Evolutionary conservation across 2,797 vertebrate species (phyloP), one percentile per base, ranked within the genome.

Genomic region (Rhinichthys osculus): DNA sequence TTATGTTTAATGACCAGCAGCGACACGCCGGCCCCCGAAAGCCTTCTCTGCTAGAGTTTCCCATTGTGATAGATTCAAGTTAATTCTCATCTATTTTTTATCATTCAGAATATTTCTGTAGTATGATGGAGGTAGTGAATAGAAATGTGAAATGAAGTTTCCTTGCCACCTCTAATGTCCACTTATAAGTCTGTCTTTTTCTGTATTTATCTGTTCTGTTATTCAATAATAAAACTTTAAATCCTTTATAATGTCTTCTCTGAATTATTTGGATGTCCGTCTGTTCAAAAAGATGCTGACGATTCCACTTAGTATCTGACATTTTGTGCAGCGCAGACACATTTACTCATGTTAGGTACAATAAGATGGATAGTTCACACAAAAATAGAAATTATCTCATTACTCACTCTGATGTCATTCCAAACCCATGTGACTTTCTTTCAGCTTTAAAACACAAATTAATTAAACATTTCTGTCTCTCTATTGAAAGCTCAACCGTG

Each of bases 1-100:
- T 94, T 97, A 97, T 90, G 96, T 97, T 94, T 96, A 94, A 96
- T 88, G 88, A 86, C 81, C 90, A 79, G 44, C 64, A 72, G 6
- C 78, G 44, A 59, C 85, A 87, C n/a, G 73, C 83, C 71, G 87
- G 72, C 87, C 89, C 57, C 86, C 70, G 50, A 71, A 91, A 89
- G 83, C 86, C 85, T 70, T 84, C 77, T 90, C 92, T 87, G 89
- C 92, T 90, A 93, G 92, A 88, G 77, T 88, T 88, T 87, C 92
- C 93, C 85, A 91, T 90, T 92, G 88, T 94, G 90, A 93, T 95
- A 92, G 91, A 94, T 94, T 94, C 92, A 87, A 93, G 93, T 93
- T 94, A 91, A 93, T 94, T 89, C 94, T 93, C 89, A 91, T 92
- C 90, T 89, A 83, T 87, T 92, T 93, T 94, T 92, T 90, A 90